These are phyloP conservation scores for Alloplasta piceator DNA, from an alignment of 2,888 invertebrate species.

Conservation along the genomic window DNA sequence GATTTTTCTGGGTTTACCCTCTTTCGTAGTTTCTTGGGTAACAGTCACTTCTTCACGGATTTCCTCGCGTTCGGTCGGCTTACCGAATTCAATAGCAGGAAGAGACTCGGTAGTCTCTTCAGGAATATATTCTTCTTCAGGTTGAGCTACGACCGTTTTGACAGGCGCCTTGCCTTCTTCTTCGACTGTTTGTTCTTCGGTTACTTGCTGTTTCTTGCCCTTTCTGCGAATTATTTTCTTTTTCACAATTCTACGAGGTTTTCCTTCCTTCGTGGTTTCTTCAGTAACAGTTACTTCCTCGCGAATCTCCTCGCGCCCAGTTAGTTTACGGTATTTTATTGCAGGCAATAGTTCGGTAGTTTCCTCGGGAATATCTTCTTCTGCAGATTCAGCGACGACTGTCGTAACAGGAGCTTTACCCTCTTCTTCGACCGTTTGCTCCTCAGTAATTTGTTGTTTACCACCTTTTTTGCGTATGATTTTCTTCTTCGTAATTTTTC, in stretches of 20 bases:
- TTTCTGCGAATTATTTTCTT: conserved; percentile 25
- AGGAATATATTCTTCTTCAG: conserved; percentile 2
- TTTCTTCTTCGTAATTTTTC: conserved; percentile 79
- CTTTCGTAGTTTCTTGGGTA: conserved; percentile 71
- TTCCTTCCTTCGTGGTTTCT: conserved; percentile 75
- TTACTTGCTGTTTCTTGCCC: neutral
- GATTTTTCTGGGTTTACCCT: conserved; percentile 70
- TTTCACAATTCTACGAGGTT: conserved; percentile 76
- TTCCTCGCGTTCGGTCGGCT: conserved; percentile 71
- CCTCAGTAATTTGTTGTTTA: conserved; percentile 82
- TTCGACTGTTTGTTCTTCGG: conserved; percentile 70
- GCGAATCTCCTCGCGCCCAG: conserved; percentile 74
- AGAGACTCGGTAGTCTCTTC: conserved; percentile 30
- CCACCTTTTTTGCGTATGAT: conserved; percentile 81
- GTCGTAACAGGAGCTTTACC: conserved; percentile 80
- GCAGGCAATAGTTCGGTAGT: conserved; percentile 69
- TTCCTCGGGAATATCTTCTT: conserved; percentile 78
- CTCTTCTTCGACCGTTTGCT: conserved; percentile 81
- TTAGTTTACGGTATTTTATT: conserved; percentile 44
- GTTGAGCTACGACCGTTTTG: neutral
- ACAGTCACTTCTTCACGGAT: conserved; percentile 68
- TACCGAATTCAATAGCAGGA: conserved; percentile 51
- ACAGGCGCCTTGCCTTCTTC: conserved; percentile 75
- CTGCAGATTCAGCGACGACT: conserved; percentile 78
- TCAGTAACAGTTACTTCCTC: conserved; percentile 77